Evolutionary conservation across 2,888 invertebrate genomes (phyloP).

Genomic region (Carpatolechia fugitivella): DNA sequence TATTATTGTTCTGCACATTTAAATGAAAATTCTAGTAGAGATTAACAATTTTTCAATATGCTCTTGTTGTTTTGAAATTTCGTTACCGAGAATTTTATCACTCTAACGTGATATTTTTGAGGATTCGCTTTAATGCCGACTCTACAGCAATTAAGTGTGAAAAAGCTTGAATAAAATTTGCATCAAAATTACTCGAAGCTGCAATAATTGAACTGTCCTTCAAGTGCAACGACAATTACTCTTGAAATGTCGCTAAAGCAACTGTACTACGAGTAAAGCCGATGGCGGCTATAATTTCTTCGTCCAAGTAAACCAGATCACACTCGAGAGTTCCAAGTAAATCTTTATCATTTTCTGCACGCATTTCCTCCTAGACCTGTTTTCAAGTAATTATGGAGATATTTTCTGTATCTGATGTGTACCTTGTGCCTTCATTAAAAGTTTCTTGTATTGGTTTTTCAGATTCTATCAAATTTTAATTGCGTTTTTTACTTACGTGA

Average conservation of each 20-base stretch:
- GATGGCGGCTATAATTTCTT: slow-evolving; percentile 6
- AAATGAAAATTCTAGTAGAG: too few species aligned
- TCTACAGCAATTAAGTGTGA: too few species aligned
- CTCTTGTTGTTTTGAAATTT: too few species aligned
- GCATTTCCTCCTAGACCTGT: slow-evolving; percentile 57
- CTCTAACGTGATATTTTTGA: too few species aligned
- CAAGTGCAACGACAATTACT: background rate
- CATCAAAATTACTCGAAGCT: background rate
- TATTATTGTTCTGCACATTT: too few species aligned
- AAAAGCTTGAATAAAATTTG: background rate
- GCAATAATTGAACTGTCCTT: background rate
- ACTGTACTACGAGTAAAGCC: slow-evolving; percentile 2
- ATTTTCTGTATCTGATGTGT: slow-evolving; percentile 36
- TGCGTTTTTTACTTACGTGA: background rate
- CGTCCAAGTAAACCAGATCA: slow-evolving; percentile 26
- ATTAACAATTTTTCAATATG: too few species aligned
- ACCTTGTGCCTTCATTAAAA: slow-evolving; percentile 28
- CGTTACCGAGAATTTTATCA: too few species aligned
- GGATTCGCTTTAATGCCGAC: too few species aligned
- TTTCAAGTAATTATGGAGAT: slow-evolving; percentile 25
- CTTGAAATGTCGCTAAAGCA: slow-evolving; percentile 2
- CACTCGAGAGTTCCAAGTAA: slow-evolving; percentile 44
- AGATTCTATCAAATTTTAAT: slow-evolving; percentile 6
- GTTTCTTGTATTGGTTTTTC: background rate
- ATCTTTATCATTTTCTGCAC: slow-evolving; percentile 65